Percentiles rank a stretch among this genome's conserved stretches.
Evolutionary conservation across 2,113 vertebrate species (phyloP).

Genomic region (Athene noctua): DNA sequence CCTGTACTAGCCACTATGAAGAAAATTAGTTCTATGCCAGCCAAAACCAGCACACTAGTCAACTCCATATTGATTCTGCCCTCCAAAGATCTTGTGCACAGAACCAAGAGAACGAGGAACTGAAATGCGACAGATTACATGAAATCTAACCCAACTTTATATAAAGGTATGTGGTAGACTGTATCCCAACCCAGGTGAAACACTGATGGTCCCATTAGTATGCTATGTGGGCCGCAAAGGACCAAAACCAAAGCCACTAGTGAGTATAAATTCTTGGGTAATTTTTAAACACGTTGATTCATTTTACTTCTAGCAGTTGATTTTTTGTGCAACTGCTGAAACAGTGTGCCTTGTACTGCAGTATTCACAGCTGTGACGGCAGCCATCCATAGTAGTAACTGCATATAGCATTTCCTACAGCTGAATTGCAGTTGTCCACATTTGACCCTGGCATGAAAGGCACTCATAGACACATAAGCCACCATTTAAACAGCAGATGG

Average conservation of each 20-base stretch:
- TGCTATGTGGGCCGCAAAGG: neutral
- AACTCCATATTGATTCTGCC: neutral
- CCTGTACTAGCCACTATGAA: no score
- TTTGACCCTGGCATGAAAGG: neutral
- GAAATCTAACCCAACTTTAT: neutral
- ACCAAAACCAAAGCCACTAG: neutral
- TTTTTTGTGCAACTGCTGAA: neutral
- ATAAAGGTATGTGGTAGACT: neutral
- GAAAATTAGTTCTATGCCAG: no score
- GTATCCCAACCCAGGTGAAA: neutral
- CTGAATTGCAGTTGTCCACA: neutral
- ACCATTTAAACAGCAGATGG: rapidly evolving
- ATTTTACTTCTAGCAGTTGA: neutral
- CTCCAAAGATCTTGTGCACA: neutral
- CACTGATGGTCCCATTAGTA: neutral
- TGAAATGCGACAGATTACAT: neutral
- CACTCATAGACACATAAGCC: neutral
- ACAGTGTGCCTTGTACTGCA: neutral
- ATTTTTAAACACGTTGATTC: neutral
- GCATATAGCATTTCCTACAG: neutral
- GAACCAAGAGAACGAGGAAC: neutral
- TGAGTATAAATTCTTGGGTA: neutral
- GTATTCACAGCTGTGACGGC: neutral
- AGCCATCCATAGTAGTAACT: neutral
- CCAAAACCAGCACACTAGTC: no score